A percentile compares a stretch with the other conserved stretches of the same genome.
These are phyloP conservation scores for Rhinatrema bivittatum DNA, from an alignment of 2,797 vertebrate species.

Conservation along the genomic window DNA sequence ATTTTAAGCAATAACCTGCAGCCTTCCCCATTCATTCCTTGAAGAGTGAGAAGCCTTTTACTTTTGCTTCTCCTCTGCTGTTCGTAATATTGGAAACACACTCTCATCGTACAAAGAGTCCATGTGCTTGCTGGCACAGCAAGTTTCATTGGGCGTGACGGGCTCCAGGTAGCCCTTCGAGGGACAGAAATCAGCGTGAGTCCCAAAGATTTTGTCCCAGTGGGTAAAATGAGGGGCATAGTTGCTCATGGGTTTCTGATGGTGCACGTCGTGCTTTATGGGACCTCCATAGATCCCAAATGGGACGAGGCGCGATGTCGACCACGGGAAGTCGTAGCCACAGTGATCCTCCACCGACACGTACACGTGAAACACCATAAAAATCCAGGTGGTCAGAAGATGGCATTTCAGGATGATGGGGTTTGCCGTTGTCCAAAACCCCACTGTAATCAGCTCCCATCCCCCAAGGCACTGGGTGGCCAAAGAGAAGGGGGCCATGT, in stretches of 20 bases:
- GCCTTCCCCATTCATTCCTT: no score
- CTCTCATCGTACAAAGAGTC: constrained; percentile 13
- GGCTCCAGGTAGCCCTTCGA: constrained; percentile 3
- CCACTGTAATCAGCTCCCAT: constrained; percentile 57
- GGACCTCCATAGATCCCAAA: constrained; percentile 58
- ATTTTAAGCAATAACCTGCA: no score
- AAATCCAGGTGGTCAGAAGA: constrained; percentile 51
- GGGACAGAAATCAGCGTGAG: constrained; percentile 16
- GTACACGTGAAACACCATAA: constrained; percentile 57
- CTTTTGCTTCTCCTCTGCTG: no score
- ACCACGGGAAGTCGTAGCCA: constrained; percentile 62
- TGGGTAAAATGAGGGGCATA: constrained; percentile 67
- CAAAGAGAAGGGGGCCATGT: constrained; percentile 58
- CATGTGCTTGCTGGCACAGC: constrained; percentile 7
- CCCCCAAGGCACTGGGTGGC: constrained; percentile 57
- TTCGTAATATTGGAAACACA: constrained; percentile 4
- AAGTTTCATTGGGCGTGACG: constrained; percentile 5
- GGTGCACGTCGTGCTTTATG: constrained; percentile 62
- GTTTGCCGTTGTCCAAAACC: constrained; percentile 60
- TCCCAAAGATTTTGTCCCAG: constrained; percentile 63
- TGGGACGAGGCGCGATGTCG: constrained; percentile 52
- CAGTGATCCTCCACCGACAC: constrained; percentile 69
- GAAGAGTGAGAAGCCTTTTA: no score
- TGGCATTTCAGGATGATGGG: constrained; percentile 54
- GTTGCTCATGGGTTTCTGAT: constrained; percentile 58